Evolutionary conservation across 2,113 vertebrate species (phyloP).

Genomic region (Struthidea cinerea): DNA sequence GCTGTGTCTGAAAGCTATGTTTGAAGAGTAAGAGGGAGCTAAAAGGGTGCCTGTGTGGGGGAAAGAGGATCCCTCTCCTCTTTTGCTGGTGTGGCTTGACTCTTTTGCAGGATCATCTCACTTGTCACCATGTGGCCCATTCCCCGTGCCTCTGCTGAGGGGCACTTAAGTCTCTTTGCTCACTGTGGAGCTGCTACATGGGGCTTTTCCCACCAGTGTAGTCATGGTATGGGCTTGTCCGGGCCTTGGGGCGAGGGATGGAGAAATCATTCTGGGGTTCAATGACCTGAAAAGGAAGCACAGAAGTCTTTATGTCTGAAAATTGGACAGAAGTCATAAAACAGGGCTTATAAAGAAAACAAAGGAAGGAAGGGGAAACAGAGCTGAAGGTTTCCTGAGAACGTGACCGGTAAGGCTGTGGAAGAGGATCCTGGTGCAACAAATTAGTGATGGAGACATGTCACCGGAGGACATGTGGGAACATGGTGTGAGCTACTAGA

Average conservation of each 20-base stretch:
- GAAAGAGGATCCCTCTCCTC: background rate
- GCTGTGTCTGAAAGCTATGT: background rate
- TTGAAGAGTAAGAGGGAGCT: background rate
- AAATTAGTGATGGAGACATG: background rate
- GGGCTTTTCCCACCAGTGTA: slow-evolving; percentile 51
- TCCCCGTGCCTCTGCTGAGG: background rate
- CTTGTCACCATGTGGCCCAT: background rate
- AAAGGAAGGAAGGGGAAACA: background rate
- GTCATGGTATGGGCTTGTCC: slow-evolving; percentile 50
- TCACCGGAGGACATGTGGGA: background rate
- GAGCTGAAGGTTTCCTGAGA: background rate
- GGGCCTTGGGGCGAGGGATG: slow-evolving; percentile 63
- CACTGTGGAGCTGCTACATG: background rate
- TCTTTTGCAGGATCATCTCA: background rate
- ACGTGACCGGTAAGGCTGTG: background rate
- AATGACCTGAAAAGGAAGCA: slow-evolving; percentile 47
- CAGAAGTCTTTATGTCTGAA: background rate
- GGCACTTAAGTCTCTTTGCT: background rate
- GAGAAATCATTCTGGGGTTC: slow-evolving; percentile 52
- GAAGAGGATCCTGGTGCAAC: background rate
- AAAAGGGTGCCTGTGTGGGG: background rate
- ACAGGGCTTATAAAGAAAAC: background rate
- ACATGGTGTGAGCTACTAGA: background rate
- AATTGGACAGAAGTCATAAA: background rate
- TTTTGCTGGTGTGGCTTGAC: background rate